A percentile compares a stretch with the other conserved stretches of the same genome.
Evolutionary conservation across 2,797 vertebrate genomes (phyloP).

Genomic region (Labroides dimidiatus): DNA sequence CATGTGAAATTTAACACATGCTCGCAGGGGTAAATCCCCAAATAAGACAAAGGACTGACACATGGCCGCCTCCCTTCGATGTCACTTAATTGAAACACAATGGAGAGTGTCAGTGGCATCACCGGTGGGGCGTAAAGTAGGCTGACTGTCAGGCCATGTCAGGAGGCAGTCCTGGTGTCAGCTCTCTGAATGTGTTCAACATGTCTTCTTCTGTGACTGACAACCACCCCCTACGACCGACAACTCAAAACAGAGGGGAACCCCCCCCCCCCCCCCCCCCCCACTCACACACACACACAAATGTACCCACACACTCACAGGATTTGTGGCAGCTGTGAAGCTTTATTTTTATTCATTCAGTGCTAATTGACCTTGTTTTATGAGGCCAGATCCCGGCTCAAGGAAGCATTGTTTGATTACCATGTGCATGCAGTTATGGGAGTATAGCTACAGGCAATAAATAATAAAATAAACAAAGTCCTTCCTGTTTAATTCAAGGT

Average conservation of each 20-base stretch:
- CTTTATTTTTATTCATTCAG: conserved; percentile 64
- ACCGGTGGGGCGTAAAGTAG: conserved; percentile 53
- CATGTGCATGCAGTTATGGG: conserved; percentile 11
- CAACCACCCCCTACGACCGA: conserved; percentile 76
- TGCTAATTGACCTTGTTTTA: conserved; percentile 67
- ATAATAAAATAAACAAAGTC: background rate
- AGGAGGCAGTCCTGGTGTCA: conserved; percentile 63
- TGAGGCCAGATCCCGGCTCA: conserved; percentile 10
- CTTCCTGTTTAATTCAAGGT: background rate
- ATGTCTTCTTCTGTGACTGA: conserved; percentile 70
- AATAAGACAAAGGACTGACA: conserved; percentile 59
- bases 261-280: too few relatives aligned
- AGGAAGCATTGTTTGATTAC: conserved; percentile 25
- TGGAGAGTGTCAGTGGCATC: conserved; percentile 58
- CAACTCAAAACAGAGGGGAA: conserved; percentile 51
- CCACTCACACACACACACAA: conserved; percentile 12
- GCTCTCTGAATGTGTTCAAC: conserved; percentile 62
- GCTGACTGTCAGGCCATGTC: conserved; percentile 74
- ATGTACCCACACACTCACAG: conserved; percentile 9
- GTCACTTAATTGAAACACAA: conserved; percentile 75
- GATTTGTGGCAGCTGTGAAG: conserved; percentile 49
- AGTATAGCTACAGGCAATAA: conserved; percentile 25
- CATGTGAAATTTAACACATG: conserved; percentile 74
- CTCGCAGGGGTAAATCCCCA: conserved; percentile 42
- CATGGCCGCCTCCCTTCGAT: conserved; percentile 54